Evolutionary conservation across 1,140 invertebrate genomes (phyloP), one percentile per base, ranked within the genome.

Genomic region (Hypothenemus hampei): DNA sequence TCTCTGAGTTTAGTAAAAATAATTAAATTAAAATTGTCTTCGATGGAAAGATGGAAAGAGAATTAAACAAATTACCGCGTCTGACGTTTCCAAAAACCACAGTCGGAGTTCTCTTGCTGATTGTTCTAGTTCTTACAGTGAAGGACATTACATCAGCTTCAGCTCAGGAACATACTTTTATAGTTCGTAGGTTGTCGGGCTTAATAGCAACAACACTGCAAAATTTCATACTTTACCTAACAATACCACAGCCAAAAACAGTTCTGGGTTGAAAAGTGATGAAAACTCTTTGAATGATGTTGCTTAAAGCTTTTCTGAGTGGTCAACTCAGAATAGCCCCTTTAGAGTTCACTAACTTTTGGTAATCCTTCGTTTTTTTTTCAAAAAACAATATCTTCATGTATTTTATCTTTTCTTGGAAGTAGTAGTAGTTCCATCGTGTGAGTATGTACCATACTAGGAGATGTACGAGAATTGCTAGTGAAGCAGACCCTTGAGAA

Each of bases 111-210:
- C 75, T 6, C 73, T 75, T 4, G 81, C 80, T 59, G 73, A 77
- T 48, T 83, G 80, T 0, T 76, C 77, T 16, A 80, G 81, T 31
- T 84, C 82, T 58, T 81, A 84, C 66, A 83, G 81, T 0, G 82
- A 84, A 68, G 82, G 84, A 63, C 81, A 83, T 65, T 67, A 63
- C 44, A 71, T 68, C 2, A 71, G 68, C 57, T 70, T 81, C 6
- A 77, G 85, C 87, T 66, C 87, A 86, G 15, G 87, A 89, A 68
- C 86, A 90, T 65, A 91, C 87, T 1, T 89, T 87, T 0, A 85
- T 89, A 68, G 87, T 86, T 13, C 71, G 89, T 21, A 87, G 86
- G 57, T 84, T 87, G 64, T 89, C 86, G 89, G 86, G 85, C 89
- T 86, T 0, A 89, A 86, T 26, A 86, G 85, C 19, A 87, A 84